Conservation (phyloP, 2,888 invertebrate species). For the Halictus ligatus region DNA sequence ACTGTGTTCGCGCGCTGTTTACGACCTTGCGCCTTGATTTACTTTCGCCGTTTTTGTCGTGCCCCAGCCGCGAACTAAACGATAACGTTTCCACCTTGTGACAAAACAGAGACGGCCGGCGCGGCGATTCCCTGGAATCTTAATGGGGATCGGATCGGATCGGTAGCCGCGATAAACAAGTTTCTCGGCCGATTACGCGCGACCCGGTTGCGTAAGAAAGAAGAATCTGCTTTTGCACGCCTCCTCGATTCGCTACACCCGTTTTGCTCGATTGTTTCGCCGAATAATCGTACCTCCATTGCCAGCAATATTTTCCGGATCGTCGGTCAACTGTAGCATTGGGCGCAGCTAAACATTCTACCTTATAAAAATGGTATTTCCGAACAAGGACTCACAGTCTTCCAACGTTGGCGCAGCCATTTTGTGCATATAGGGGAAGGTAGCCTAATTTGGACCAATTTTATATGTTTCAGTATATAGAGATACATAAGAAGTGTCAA, state of each 20-base stretch:
- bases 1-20: constrained; percentile 46
- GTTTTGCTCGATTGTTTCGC: neutral
- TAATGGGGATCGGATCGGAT: constrained; percentile 14
- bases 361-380: no score
- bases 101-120: neutral
- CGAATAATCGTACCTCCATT: neutral
- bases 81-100: neutral
- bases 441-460: no score
- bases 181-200: constrained; percentile 13
- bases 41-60: constrained; percentile 22
- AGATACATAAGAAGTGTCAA: no score
- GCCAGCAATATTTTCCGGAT: neutral
- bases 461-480: no score
- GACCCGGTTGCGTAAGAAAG: constrained; percentile 17
- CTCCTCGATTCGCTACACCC: neutral
- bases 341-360: no score
- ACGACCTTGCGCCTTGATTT: constrained; percentile 55
- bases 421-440: no score
- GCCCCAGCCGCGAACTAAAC: neutral
- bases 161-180: constrained; percentile 14
- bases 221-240: neutral
- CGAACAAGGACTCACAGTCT: no score
- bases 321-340: neutral
- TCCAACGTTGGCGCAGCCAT: no score
- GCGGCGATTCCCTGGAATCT: constrained; percentile 8